Evolutionary conservation across 1,140 invertebrate species (phyloP), one percentile per base, ranked within the genome.

Genomic region (Hetaerina americana): DNA sequence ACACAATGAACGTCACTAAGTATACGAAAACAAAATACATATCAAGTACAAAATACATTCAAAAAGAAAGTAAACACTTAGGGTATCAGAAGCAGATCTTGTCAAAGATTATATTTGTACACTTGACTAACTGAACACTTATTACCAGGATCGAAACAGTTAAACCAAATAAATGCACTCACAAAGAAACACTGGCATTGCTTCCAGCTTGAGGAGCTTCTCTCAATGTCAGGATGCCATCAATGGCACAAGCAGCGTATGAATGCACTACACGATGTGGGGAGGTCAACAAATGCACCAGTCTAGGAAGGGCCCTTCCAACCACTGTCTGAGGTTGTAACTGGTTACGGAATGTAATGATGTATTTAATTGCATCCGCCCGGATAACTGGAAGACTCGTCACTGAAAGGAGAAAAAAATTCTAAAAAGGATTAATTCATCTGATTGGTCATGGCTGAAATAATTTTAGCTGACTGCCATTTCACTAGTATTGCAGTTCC

Each of bases 331-430:
- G 90, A 31, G 84, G 85, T 0, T 95, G 92, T 69, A 99, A 83
- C 73, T 97, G 86, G 76, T 91, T 93, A 72, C 97, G 86, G 80
- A 99, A 99, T 15, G 92, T 95, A 88, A 99, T 95, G 10, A 98
- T 82, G 80, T 96, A 99, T 80, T 98, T 98, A 25, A 99, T 91
- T 8, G 92, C 90, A 82, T 97, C 96, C 0, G 96, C 95, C 83
- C 97, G 97, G 22, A 99, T 82, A 18, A 99, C 94, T 1, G 96
- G 94, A 71, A 90, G 83, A 69, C 91, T 88, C 78, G 95, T 92
- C 1, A 96, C 94, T 92, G 82, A 74, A 84, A 84, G 71, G 75
- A 76, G 80, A 73, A 73, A 72, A 71, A 74, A 71, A 74, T 69
- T 72, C 18, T 72, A 10, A 71, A 71, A 8, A 22, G n/a, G n/a